phyloP scores from a whole-genome alignment of 2,888 invertebrate species.

The Caradrina kadenii region DNA sequence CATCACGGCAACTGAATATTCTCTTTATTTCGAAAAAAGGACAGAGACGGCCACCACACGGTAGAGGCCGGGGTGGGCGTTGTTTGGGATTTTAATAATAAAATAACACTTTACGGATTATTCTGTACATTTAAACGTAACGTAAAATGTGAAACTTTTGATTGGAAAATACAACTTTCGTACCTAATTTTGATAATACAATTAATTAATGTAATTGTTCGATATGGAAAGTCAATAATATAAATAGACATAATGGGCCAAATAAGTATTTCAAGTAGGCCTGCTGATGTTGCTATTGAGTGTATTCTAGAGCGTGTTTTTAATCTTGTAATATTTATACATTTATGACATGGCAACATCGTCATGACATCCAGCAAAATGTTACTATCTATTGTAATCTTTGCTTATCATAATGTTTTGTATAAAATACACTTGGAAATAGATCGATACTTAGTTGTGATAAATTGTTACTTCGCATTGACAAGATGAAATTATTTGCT shows the following conservation, averaged over 20 bases:
- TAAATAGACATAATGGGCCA: background rate
- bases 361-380: background rate
- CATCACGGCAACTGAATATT: too few species aligned
- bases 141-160: too few species aligned
- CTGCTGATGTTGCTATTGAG: background rate
- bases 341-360: background rate
- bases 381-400: background rate
- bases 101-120: too few species aligned
- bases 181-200: too few species aligned
- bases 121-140: too few species aligned
- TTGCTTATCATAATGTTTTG: background rate
- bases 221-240: too few species aligned
- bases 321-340: background rate
- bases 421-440: background rate
- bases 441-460: background rate
- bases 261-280: background rate
- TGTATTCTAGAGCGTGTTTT: background rate
- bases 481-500: conserved; percentile 11
- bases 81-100: too few species aligned
- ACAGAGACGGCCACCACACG: too few species aligned
- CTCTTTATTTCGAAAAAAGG: too few species aligned
- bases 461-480: background rate
- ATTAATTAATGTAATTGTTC: too few species aligned
- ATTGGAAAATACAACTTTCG: too few species aligned
- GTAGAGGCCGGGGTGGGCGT: too few species aligned